These are phyloP conservation scores for Boulengeromyrus knoepffleri DNA, from an alignment of 2,113 vertebrate genomes.

Conservation along the genomic window DNA sequence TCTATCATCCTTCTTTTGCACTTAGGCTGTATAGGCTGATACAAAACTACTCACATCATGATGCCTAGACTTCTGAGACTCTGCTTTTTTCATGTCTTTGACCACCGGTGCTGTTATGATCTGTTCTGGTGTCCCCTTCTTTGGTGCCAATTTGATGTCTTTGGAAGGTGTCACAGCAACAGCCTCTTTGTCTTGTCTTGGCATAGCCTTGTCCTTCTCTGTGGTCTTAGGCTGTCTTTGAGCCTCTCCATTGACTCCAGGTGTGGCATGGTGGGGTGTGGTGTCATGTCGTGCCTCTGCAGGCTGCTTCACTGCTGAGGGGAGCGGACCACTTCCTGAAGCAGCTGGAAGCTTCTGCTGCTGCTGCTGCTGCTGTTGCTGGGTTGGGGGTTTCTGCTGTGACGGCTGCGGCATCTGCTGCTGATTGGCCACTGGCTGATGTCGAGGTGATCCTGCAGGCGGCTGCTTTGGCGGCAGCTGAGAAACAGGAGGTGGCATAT, in stretches of 20 bases:
- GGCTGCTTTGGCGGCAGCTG: constrained; percentile 56
- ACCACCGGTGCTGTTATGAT: constrained; percentile 41
- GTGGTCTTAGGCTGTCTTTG: constrained; percentile 57
- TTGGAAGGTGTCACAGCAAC: neutral
- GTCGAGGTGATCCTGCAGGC: constrained; percentile 61
- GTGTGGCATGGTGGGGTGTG: constrained; percentile 49
- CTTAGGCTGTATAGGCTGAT: constrained; percentile 9
- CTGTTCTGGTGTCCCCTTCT: constrained; percentile 57
- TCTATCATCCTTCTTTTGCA: neutral
- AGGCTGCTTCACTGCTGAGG: constrained; percentile 63
- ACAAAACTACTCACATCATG: constrained; percentile 80
- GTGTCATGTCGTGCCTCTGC: constrained; percentile 60
- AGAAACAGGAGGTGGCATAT: constrained; percentile 61
- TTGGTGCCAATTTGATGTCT: constrained; percentile 54
- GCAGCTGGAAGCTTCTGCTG: constrained; percentile 44
- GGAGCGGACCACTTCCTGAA: constrained; percentile 61
- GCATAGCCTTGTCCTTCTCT: constrained; percentile 54
- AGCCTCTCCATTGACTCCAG: constrained; percentile 51
- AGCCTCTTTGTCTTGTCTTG: constrained; percentile 57
- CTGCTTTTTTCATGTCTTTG: constrained; percentile 62
- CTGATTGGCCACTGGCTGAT: constrained; percentile 55
- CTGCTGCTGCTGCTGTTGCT: constrained; percentile 58
- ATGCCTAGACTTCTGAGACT: constrained; percentile 67
- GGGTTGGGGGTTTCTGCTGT: constrained; percentile 51
- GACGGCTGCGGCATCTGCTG: constrained; percentile 42